Base-by-base conservation (phyloP, 2,888 invertebrate species). In the Volucella bombylans region DNA sequence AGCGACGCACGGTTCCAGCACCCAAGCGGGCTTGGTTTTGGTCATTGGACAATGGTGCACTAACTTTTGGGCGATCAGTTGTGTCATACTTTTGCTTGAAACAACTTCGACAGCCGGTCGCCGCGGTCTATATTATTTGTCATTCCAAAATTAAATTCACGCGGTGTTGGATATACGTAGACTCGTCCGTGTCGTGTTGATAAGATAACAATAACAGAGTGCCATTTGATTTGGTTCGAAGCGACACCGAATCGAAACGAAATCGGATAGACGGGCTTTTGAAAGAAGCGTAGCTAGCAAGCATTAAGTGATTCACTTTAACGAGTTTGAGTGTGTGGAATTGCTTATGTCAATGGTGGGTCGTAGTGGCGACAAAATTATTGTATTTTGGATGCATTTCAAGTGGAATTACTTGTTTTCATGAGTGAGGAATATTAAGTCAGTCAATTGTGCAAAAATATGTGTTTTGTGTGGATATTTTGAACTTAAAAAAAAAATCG, bases 201-300 rank as follows among this genome's bases (percentile, higher is more conserved):
- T 78, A 78, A 78, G 78, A 78, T 78, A 78, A 55, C 54, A 57
- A 18, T n/a, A 39, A 39, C 23, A n/a, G 8, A 43, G 9, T 62
- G 62, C 62, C 41, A 77, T n/a, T 68, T 54, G 18, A 47, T 10
- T 59, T 23, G 31, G 15, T 39, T 31, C 6, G 4, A 31, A 31
- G 6, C 31, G 31, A 6, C 31, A 31, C 6, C 31, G 6, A 31
- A 31, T 31, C 31, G 31, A 31, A 31, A 31, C 31, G 31, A 31
- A 31, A 31, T 31, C 31, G 31, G 31, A 31, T 31, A 50, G 64
- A 59, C 72, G 49, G 57, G 43, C 10, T 49, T 31, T 31, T 54
- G 31, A 18, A 57, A 47, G 45, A 41, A 72, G 12, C 52, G 61
- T 52, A 55, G 31, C 31, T 52, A 55, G 31, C 31, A 31, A 31